Conservation (phyloP, 2,888 invertebrate genomes). For the Macrosiphum euphorbiae region DNA sequence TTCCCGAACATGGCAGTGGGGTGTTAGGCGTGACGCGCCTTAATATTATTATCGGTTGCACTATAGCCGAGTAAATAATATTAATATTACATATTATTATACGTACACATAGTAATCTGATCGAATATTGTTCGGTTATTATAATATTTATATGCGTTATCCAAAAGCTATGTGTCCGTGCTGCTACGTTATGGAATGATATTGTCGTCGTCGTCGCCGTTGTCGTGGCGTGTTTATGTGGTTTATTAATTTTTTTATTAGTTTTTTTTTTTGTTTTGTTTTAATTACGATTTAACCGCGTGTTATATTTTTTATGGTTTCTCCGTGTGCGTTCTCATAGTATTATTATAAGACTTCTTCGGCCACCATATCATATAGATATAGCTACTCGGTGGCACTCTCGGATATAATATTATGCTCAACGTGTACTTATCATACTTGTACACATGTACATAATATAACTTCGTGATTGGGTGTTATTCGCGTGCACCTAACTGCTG, state of each 20-base stretch:
- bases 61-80: neutral
- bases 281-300: slow-evolving; percentile 5
- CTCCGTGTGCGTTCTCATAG: neutral
- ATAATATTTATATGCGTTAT: neutral
- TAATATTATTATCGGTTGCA: neutral
- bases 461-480: neutral
- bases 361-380: neutral
- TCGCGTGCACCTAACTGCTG: neutral
- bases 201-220: neutral
- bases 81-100: neutral
- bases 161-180: neutral
- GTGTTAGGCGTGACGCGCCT: neutral
- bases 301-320: slow-evolving; percentile 30
- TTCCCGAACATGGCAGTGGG: neutral
- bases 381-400: too few species aligned
- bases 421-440: neutral
- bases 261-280: neutral
- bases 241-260: neutral
- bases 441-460: neutral
- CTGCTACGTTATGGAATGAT: neutral
- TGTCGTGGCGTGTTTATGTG: neutral
- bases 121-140: neutral
- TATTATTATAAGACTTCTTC: slow-evolving; percentile 23
- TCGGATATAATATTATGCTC: neutral
- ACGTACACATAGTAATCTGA: neutral